Base-by-base conservation (phyloP, 2,888 invertebrate genomes). In the Caenorhabditis sp. region DNA sequence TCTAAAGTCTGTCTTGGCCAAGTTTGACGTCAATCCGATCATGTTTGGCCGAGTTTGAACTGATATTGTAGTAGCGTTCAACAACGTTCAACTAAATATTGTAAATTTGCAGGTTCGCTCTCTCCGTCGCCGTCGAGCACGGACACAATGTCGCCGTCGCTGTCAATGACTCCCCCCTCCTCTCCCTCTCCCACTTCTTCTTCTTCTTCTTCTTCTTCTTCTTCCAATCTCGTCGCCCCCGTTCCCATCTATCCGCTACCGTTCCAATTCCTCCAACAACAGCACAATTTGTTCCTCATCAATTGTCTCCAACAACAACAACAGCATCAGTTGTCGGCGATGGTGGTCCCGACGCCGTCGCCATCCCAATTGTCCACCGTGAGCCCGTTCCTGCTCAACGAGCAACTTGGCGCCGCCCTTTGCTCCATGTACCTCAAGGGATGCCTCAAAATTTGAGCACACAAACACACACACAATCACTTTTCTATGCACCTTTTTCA, bases 141-240 rank as follows among this genome's bases (percentile, higher is more conserved):
- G 15, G 56, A 56, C 53, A 59, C 59, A 3, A 55, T 55, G 63
- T 65, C 76, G 7, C 61, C 71, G 35, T 48, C 65, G 1, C 71
- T 50, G 0, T 61, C 65, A 11, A 48, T 58, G 6, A 56, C 63
- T 9, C 52, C 71, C 11, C 58, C 62, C 11, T 17, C 30, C 11
- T 50, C 59, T 17, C 50, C 61, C 20, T 26, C 41, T 11, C 52
- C 68, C 13, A 7, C 27, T n/a, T n/a, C n/a, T n/a, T n/a, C 13
- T 7, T 20, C 20, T 2, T 26, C 37, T 35, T 22, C 20, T 7
- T 35, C 26, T 13, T 26, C 13, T 24, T 24, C 20, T 32, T n/a
- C 11, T 9, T 26, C 1, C 66, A 26, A 15, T n/a, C 61, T 30
- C 8, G 13, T 63, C 17, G 56, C 48, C 30, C 72, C 70, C 1